A percentile compares a stretch with the other conserved stretches of the same genome.
phyloP scores from a whole-genome alignment of 2,113 vertebrate species.

The Rhinopomastus cyanomelas region DNA sequence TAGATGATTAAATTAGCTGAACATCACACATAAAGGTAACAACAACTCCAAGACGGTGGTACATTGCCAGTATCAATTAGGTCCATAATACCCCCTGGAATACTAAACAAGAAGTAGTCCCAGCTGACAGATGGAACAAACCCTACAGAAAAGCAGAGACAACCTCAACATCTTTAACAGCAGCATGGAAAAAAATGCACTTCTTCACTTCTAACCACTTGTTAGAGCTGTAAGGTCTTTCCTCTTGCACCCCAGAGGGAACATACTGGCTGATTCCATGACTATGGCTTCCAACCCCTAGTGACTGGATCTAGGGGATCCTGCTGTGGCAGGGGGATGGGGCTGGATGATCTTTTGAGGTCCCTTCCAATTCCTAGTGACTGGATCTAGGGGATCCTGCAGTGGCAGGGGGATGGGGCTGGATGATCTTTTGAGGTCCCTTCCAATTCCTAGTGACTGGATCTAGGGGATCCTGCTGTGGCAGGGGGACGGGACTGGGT shows the following conservation, averaged over 20 bases:
- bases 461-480: too few relatives aligned
- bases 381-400: too few relatives aligned
- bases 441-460: too few relatives aligned
- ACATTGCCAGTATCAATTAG: not conserved
- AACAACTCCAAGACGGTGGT: not conserved
- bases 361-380: too few relatives aligned
- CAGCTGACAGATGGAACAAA: not conserved
- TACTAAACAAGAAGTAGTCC: not conserved
- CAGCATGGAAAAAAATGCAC: not conserved
- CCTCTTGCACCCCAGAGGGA: not conserved
- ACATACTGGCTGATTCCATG: too few relatives aligned
- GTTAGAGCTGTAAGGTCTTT: not conserved
- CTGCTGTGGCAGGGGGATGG: too few relatives aligned
- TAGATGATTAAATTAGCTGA: not conserved
- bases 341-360: too few relatives aligned
- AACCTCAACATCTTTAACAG: not conserved
- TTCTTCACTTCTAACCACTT: not conserved
- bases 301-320: too few relatives aligned
- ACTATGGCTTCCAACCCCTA: too few relatives aligned
- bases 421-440: too few relatives aligned
- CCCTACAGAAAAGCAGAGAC: not conserved
- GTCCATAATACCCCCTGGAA: rapidly evolving
- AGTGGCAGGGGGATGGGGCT: too few relatives aligned
- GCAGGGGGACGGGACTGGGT: too few relatives aligned
- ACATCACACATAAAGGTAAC: not conserved